Base-by-base conservation (phyloP, 2,888 invertebrate genomes). In the Cerastis rubricosa region DNA sequence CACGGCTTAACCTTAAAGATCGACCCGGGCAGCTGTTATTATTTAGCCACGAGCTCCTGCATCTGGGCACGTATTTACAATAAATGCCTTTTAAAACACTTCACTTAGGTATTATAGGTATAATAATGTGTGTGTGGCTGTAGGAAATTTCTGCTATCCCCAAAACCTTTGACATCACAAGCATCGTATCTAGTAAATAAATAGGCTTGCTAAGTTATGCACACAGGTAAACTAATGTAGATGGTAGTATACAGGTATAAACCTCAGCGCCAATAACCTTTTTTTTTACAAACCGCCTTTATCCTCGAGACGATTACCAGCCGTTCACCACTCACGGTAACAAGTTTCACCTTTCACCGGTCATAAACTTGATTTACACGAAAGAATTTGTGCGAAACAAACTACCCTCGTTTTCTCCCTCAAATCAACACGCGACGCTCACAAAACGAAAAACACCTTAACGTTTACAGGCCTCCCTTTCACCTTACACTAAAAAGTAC, bases 341-440 rank as follows among this genome's bases (percentile, higher is more conserved):
- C 83, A 84, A 85, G 83, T 74, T 80, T 72, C 72, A 81, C 80
- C 83, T 71, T 70, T 71, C 78, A 80, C 76, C 59, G 67, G 61
- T 70, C 78, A 73, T 84, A 84, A 84, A 84, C 83, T 69, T 78
- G 84, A 84, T 85, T 78, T 72, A 83, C 83, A 74, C 78, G 72
- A 74, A 84, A 78, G 83, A 82, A 84, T 83, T 85, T 78, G 45
- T 59, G 74, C 83, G 83, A 82, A 78, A 82, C 83, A 72, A 82
- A 74, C 70, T 78, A 71, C 82, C 76, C 68, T 69, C 47, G 64
- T 68, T 78, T 40, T 70, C 65, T 65, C 67, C 76, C 59, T 83
- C 80, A 71, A 84, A 85, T 86, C 85, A 84, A 84, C 84, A 84
- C 86, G 80, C 86, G 68, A 84, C 76, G 70, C 71, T 78, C 54